Percentiles rank a stretch among this genome's conserved stretches.
Conservation (phyloP, 2,113 vertebrate species). For the Pica pica region DNA sequence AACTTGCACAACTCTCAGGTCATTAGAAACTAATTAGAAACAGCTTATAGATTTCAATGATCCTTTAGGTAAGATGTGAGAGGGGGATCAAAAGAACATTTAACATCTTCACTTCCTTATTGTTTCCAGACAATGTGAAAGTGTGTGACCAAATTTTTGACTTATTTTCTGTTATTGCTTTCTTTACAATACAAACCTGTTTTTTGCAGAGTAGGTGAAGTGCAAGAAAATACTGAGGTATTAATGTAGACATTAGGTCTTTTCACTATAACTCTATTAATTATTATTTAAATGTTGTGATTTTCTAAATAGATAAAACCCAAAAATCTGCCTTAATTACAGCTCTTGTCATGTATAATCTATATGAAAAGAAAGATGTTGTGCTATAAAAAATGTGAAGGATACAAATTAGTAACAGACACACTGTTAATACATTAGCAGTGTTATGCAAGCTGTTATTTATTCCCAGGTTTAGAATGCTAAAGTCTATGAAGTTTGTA, state of each 20-base stretch:
- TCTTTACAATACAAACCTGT: neutral
- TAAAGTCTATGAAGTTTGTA: neutral
- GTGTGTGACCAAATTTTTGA: neutral
- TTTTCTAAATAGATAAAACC: neutral
- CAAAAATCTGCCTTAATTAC: neutral
- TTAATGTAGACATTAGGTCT: neutral
- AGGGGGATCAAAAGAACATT: neutral
- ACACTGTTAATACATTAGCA: neutral
- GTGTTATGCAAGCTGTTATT: neutral
- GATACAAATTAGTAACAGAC: neutral
- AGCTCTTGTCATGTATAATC: neutral
- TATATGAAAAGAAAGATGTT: neutral
- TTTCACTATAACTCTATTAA: neutral
- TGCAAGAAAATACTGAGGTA: neutral
- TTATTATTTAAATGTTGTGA: neutral
- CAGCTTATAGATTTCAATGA: slow-evolving; percentile 60
- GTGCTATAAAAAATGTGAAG: neutral
- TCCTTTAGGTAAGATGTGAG: slow-evolving; percentile 53
- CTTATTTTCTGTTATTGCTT: neutral
- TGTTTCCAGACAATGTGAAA: neutral
- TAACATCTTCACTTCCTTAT: slow-evolving; percentile 41
- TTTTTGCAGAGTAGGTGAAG: neutral
- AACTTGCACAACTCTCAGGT: slow-evolving; percentile 64
- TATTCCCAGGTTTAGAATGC: neutral
- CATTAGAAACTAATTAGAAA: slow-evolving; percentile 77